Evolutionary conservation across 2,113 vertebrate species (phyloP), one percentile per base, ranked within the genome.

Genomic region (Castor canadensis): DNA sequence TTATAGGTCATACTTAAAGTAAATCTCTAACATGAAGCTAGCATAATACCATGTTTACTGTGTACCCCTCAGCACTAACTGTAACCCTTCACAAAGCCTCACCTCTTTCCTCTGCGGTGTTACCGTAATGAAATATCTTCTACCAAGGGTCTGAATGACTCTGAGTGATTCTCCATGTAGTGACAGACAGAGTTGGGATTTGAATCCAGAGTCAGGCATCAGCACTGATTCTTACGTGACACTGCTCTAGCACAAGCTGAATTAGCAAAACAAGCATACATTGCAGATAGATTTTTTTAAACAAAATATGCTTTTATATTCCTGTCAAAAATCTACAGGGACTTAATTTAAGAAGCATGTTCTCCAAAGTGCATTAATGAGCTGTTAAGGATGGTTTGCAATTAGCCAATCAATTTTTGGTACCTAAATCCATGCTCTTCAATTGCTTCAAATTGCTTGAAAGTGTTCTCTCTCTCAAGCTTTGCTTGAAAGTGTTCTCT

Each of bases 381-480:
- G 52, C 66, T 49, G 72, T 95, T 97, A 96, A 95, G 73, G 95
- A 97, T 45, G 86, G 69, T 52, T 92, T 89, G 86, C 93, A 96
- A 96, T 95, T 96, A 96, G 52, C 79, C 77, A 87, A 92, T 94
- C 93, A 90, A 83, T 96, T 91, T 91, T 93, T 86, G 87, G 26
- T 90, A 94, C 87, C 93, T 94, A 94, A 95, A 96, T 96, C 69
- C 32, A 60, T 72, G 71, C 26, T 94, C 86, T 89, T 85, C 88
- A 87, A 97, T 94, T 79, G 85, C 49, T 93, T 92, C 62, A 79
- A 72, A 95, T 84, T 87, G 56, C 87, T 91, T 40, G 20, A 40
- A 86, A 95, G 77, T 71, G 40, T 89, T 86, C 97, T 97, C 81
- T 84, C n/a, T n/a, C n/a, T n/a, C n/a, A n/a, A n/a, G n/a, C n/a